Evolutionary conservation across 2,888 invertebrate genomes (phyloP), one percentile per base, ranked within the genome.

Genomic region (Terebella lapidaria): DNA sequence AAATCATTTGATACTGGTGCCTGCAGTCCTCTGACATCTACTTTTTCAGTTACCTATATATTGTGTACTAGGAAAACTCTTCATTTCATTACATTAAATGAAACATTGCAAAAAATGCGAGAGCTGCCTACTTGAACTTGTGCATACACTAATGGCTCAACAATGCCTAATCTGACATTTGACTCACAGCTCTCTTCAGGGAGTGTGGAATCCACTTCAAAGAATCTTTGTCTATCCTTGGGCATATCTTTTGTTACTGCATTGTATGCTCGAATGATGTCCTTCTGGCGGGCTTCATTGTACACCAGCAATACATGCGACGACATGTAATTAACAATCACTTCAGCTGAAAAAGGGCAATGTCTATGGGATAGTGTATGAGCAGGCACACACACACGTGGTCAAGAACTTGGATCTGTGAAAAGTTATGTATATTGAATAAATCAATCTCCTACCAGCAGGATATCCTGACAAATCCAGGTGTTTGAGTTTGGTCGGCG

Each of bases 291-390:
- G 3, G 68, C 67, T 61, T 78, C 77, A 60, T 77, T 78, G 69
- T 73, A 73, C 1, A 74, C 73, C 57, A 78, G 65, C 69, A 77
- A 71, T 56, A 74, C 74, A 64, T 78, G 77, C 3, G 77, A 74
- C 2, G 75, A 72, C 54, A 77, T 63, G 65, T 74, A 78, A 58
- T 74, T 73, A 25, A 74, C 65, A 18, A 76, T 74, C 35, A 78
- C 74, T 58, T 77, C 78, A 25, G 75, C 78, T 78, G 66, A 30
- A 66, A n/a, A n/a, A n/a, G n/a, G n/a, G n/a, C n/a, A n/a, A n/a
- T n/a, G n/a, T n/a, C n/a, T 66, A 54, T 26, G 54, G 27, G 59
- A n/a, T 5, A 57, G 25, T 15, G 10, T 10, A 35, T 35, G n/a
- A 35, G 10, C 42, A 35, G 42, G n/a, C 10, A 35, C n/a, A 15